A percentile compares a stretch with the other conserved stretches of the same genome.
Evolutionary conservation across 2,113 vertebrate genomes (phyloP).

Genomic region (Microtus oregoni): DNA sequence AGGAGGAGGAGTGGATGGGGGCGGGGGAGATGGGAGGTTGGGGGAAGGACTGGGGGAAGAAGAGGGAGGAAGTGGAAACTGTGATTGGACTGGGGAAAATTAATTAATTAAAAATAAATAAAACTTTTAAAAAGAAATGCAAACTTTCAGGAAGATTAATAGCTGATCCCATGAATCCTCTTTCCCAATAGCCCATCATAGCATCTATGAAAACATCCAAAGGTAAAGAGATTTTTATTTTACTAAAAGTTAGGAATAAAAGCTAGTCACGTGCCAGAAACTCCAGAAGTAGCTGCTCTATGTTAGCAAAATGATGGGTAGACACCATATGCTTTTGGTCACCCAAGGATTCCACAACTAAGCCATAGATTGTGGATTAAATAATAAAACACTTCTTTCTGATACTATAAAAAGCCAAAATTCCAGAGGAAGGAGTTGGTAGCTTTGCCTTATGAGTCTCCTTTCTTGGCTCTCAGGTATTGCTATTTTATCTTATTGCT

Average conservation of each 20-base stretch:
- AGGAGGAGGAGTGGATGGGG: background rate
- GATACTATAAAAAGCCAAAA: background rate
- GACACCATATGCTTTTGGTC: background rate
- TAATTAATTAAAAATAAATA: background rate
- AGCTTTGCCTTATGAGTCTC: background rate
- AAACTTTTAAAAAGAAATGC: background rate
- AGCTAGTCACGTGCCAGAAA: background rate
- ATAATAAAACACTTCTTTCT: background rate
- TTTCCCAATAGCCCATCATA: background rate
- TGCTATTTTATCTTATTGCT: background rate
- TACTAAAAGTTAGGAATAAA: background rate
- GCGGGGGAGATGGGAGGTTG: background rate
- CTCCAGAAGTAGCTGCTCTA: background rate
- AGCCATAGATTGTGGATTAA: background rate
- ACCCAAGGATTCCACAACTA: background rate
- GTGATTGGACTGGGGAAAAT: background rate
- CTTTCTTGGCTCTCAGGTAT: background rate
- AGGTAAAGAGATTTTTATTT: slow-evolving; percentile 17
- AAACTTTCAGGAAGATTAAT: slow-evolving; percentile 16
- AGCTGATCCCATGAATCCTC: background rate
- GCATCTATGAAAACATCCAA: background rate
- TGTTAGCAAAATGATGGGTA: background rate
- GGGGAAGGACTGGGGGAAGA: background rate
- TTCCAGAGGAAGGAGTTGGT: background rate
- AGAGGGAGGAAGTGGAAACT: background rate